Evolutionary conservation across 2,888 invertebrate genomes (phyloP), one percentile per base, ranked within the genome.

Genomic region (Ophion obscuratus): DNA sequence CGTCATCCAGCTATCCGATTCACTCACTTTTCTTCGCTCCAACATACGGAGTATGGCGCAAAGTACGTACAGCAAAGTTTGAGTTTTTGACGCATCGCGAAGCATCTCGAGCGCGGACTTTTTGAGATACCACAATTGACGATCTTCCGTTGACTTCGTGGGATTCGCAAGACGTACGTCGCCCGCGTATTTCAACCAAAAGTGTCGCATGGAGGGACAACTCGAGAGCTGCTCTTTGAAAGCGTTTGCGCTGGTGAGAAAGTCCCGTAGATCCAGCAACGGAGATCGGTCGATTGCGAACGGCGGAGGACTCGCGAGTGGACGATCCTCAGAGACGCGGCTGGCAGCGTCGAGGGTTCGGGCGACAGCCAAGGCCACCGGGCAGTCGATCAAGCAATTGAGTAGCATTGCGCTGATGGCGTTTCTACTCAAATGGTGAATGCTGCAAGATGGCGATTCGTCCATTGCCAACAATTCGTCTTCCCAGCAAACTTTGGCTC

Each of bases 181-280:
- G n/a, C 0, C 57, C 4, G 40, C 80, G 44, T 66, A 27, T 7
- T 24, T 66, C 40, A 27, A 24, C 11, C 57, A 66, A 44, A 80
- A 80, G 6, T 11, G 1, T 73, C 57, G 57, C 24, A 27, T 27
- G n/a, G 9, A 57, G 11, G 40, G 53, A 66, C 57, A 66, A 24
- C 6, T 31, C 40, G 57, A n/a, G 7, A 20, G 67, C 57, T 73
- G 73, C 40, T 57, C 40, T 14, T 73, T 80, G 62, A 80, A 80
- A 11, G 66, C 59, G 9, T 59, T 73, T 4, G 66, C 4, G 2
- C 20, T 66, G 7, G 40, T 44, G 0, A 74, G 27, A 14, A 73
- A 80, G n/a, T 80, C 80, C n/a, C 17, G 36, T 36, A 80, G 57
- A 10, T 64, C 73, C 36, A 40, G 36, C 57, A 53, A 36, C 5